Conservation (phyloP, 2,797 vertebrate genomes). For the Gobio occitaniae region DNA sequence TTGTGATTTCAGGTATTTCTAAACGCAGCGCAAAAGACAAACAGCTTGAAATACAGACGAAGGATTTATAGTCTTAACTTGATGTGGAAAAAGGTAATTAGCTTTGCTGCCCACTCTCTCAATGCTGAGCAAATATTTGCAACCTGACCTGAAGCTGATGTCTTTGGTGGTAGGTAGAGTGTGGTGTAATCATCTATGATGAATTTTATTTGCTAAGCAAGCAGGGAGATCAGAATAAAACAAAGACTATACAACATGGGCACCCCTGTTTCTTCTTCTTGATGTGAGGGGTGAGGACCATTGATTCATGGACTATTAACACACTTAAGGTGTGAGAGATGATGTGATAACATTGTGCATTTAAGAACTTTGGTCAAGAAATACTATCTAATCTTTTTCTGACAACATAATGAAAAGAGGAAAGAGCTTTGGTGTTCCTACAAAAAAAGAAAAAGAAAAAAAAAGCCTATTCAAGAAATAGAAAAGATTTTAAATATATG, state of each 20-base stretch:
- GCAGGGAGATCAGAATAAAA: not conserved
- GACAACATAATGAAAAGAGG: not conserved
- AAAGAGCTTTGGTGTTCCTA: not conserved
- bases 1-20: constrained; percentile 47
- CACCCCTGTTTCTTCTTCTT: not conserved
- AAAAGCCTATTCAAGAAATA: not conserved
- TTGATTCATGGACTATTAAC: not conserved
- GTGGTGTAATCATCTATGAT: constrained; percentile 13
- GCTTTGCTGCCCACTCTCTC: constrained; percentile 12
- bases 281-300: not conserved
- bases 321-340: not conserved
- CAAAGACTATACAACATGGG: not conserved
- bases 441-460: not conserved
- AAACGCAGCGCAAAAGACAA: not conserved
- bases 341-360: not conserved
- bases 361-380: not conserved
- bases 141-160: constrained; percentile 21
- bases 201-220: constrained; percentile 2
- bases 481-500: not conserved
- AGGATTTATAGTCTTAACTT: constrained; percentile 36
- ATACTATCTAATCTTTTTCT: not conserved
- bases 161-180: constrained; percentile 26
- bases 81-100: constrained; percentile 38
- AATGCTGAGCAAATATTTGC: constrained; percentile 54
- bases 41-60: constrained; percentile 22